Percentiles rank a stretch among this genome's conserved stretches.
Evolutionary conservation across 2,113 vertebrate species (phyloP).

Genomic region (Lutjanus erythropterus): DNA sequence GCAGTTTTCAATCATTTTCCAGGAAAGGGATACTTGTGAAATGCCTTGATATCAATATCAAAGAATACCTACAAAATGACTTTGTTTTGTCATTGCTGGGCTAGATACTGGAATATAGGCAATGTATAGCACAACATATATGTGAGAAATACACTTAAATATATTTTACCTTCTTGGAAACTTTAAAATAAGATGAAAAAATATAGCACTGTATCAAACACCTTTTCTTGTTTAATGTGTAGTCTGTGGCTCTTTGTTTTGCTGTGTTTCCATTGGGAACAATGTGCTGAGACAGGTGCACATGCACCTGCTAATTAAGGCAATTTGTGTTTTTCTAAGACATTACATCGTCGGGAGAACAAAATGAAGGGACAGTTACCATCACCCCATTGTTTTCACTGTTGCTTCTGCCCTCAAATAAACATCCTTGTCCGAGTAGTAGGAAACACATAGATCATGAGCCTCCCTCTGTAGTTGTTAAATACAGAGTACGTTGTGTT

Average conservation of each 20-base stretch:
- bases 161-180: too few relatives aligned
- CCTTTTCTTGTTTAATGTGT: neutral
- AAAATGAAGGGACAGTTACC: neutral
- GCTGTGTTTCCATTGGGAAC: neutral
- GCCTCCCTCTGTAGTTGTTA: neutral
- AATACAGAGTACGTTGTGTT: neutral
- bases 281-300: slow-evolving; percentile 24
- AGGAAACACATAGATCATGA: neutral
- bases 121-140: too few relatives aligned
- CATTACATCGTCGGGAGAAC: neutral
- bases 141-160: too few relatives aligned
- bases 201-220: neutral
- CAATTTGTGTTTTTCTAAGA: slow-evolving; percentile 24
- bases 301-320: slow-evolving; percentile 33
- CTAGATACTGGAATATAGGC: too few relatives aligned
- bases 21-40: too few relatives aligned
- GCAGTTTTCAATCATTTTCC: too few relatives aligned
- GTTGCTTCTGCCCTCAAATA: neutral
- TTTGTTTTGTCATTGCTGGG: too few relatives aligned
- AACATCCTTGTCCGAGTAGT: neutral
- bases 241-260: neutral
- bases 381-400: neutral
- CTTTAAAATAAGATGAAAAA: neutral
- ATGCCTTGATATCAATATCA: too few relatives aligned
- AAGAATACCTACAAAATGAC: too few relatives aligned